phyloP scores from a whole-genome alignment of 2,797 vertebrate species.

The Girardinus metallicus region DNA sequence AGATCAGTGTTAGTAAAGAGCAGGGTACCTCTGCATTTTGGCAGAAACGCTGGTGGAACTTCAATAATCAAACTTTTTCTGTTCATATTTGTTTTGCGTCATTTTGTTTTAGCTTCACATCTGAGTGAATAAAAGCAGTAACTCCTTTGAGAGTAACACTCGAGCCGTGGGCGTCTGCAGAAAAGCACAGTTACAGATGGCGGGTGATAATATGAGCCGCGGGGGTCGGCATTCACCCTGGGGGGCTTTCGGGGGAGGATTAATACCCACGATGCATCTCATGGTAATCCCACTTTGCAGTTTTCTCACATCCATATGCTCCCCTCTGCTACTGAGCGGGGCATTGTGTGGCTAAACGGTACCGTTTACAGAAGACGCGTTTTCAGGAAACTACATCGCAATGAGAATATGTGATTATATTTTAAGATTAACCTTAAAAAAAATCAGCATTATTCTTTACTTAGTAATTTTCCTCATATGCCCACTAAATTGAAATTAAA shows the following conservation, averaged over 20 bases:
- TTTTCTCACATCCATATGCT: constrained; percentile 23
- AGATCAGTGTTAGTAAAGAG: not conserved
- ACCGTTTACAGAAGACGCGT: constrained; percentile 15
- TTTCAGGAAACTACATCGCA: constrained; percentile 22
- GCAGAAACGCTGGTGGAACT: not conserved
- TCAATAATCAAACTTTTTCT: constrained; percentile 16
- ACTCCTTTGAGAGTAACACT: constrained; percentile 34
- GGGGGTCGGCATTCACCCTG: constrained; percentile 11
- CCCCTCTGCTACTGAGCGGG: constrained; percentile 29
- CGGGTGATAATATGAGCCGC: constrained; percentile 43
- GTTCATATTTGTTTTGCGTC: constrained; percentile 17
- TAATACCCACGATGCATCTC: constrained; percentile 63
- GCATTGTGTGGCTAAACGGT: constrained; percentile 26
- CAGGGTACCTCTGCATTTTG: not conserved
- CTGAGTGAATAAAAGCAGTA: constrained; percentile 36
- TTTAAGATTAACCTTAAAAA: constrained; percentile 29
- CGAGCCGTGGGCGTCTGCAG: constrained; percentile 17
- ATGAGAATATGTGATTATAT: constrained; percentile 2
- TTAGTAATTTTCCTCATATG: constrained; percentile 23
- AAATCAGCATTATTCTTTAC: constrained; percentile 24
- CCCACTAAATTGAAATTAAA: constrained; percentile 5
- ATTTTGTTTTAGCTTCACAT: constrained; percentile 18
- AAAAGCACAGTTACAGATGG: constrained; percentile 62
- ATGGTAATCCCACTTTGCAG: constrained; percentile 54
- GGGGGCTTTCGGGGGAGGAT: constrained; percentile 29